phyloP scores from a whole-genome alignment of 2,113 vertebrate genomes.

The Pimephales promelas region DNA sequence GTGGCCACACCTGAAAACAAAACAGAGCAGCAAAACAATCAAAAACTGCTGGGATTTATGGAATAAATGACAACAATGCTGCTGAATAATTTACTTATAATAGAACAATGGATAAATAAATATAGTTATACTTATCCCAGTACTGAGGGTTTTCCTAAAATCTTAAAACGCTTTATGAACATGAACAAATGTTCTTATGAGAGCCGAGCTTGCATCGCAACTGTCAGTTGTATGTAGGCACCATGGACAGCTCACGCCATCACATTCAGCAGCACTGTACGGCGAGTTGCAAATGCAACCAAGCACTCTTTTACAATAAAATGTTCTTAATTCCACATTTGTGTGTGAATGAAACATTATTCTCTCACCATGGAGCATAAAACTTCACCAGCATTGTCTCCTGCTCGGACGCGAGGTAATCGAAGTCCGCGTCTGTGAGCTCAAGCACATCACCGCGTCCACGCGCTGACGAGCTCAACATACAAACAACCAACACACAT shows the following conservation, averaged over 20 bases:
- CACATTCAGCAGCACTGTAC: no score
- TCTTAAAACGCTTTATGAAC: neutral
- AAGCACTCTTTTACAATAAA: no score
- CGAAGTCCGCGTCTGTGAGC: constrained; percentile 74
- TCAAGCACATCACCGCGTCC: constrained; percentile 68
- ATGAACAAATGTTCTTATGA: neutral
- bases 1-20: constrained; percentile 72
- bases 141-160: neutral
- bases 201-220: neutral
- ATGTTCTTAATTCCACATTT: neutral
- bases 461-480: constrained; percentile 23
- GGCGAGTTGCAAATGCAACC: neutral
- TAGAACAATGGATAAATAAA: neutral
- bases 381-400: constrained; percentile 79
- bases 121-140: no score
- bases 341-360: neutral
- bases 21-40: neutral
- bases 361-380: constrained; percentile 76
- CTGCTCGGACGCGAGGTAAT: constrained; percentile 71
- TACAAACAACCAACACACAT: neutral
- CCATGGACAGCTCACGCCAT: constrained; percentile 52
- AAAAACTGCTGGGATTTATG: neutral
- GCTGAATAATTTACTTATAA: neutral
- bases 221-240: neutral
- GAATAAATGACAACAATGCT: neutral